Conservation (phyloP, 2,888 invertebrate genomes). For the Metopia argyrocephala region DNA sequence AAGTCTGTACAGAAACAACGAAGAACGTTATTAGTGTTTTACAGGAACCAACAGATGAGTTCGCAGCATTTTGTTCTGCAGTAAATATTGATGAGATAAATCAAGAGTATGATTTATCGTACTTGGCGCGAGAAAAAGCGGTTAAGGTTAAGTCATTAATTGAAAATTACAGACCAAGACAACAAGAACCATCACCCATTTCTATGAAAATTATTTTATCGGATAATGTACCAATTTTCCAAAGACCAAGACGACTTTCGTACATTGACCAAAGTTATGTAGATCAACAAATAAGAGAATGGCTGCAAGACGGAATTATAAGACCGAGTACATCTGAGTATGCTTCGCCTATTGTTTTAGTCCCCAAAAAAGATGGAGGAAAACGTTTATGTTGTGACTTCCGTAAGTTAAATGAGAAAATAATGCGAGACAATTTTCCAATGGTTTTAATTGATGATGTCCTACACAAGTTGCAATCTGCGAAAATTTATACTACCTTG, state of each 20-base stretch:
- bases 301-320: slow-evolving; percentile 71
- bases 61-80: not conserved
- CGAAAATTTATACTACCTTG: slow-evolving; percentile 49
- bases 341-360: slow-evolving; percentile 67
- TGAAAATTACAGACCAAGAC: not conserved
- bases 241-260: no score
- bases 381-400: slow-evolving; percentile 71
- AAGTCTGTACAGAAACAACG: no score
- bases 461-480: slow-evolving; percentile 48
- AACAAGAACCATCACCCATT: slow-evolving; percentile 31
- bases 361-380: slow-evolving; percentile 63
- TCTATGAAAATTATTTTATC: slow-evolving; percentile 51
- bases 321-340: slow-evolving; percentile 71
- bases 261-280: slow-evolving; percentile 60
- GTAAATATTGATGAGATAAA: not conserved
- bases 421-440: slow-evolving; percentile 51
- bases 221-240: slow-evolving; percentile 56
- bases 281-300: slow-evolving; percentile 68
- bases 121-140: not conserved
- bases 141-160: not conserved
- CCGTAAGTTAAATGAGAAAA: slow-evolving; percentile 29
- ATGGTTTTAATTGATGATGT: slow-evolving; percentile 54
- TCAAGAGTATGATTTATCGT: not conserved
- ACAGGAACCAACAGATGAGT: no score
- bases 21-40: no score